Conservation (phyloP, 2,113 vertebrate genomes). For the Circaetus cinerascens region DNA sequence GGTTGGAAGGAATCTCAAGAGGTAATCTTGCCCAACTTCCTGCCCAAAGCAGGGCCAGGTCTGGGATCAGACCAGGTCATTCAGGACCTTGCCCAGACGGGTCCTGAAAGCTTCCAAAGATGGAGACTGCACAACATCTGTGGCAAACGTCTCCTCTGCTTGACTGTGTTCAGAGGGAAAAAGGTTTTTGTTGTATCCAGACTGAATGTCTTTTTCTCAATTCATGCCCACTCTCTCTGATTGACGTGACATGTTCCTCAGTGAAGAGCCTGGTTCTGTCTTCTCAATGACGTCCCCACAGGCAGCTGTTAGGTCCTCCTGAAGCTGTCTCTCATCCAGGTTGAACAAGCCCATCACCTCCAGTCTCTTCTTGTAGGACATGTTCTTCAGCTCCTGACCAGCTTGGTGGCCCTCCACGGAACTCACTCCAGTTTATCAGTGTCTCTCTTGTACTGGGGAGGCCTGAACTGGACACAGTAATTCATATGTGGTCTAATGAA, state of each 20-base stretch:
- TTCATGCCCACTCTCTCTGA: not conserved
- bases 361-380: no score
- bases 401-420: not conserved
- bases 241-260: accelerated
- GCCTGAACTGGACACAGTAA: not conserved
- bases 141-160: not conserved
- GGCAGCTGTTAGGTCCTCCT: not conserved
- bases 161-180: not conserved
- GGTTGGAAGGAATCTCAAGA: not conserved
- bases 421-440: not conserved
- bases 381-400: not conserved
- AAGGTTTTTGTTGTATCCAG: not conserved
- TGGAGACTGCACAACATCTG: not conserved
- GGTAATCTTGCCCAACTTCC: not conserved
- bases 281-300: not conserved
- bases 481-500: not conserved
- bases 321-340: not conserved
- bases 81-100: not conserved
- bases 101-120: not conserved
- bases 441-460: not conserved
- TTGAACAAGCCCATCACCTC: not conserved
- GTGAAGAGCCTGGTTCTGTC: not conserved
- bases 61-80: not conserved
- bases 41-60: not conserved
- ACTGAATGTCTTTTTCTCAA: not conserved